phyloP scores from a whole-genome alignment of 2,888 invertebrate species.

The Coleophora flavipennella region DNA sequence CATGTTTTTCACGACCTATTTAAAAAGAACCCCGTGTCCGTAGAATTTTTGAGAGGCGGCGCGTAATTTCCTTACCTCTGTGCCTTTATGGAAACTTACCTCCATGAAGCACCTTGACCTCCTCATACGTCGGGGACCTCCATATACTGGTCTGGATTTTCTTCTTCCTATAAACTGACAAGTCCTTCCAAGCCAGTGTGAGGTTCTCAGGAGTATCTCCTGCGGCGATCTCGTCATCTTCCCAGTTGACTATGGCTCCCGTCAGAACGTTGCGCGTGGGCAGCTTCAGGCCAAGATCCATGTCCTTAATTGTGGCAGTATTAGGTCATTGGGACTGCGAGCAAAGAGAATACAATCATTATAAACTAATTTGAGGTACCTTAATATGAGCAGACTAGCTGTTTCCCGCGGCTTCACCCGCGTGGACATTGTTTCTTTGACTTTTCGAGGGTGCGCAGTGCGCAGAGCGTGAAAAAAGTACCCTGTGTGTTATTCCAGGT shows the following conservation, averaged over 20 bases:
- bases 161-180: slow-evolving; percentile 64
- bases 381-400: no score
- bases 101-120: slow-evolving; percentile 68
- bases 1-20: no score
- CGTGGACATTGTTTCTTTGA: no score
- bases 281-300: slow-evolving; percentile 30
- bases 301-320: slow-evolving; percentile 35
- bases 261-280: slow-evolving; percentile 61
- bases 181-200: slow-evolving; percentile 67
- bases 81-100: slow-evolving; percentile 39
- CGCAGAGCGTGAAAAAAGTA: no score
- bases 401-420: no score
- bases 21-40: no score
- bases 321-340: slow-evolving; percentile 46
- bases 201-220: slow-evolving; percentile 52
- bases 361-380: no score
- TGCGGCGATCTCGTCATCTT: slow-evolving; percentile 47
- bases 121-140: slow-evolving; percentile 60
- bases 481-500: no score
- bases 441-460: no score
- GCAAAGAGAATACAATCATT: no score
- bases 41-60: no score
- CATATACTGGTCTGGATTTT: slow-evolving; percentile 64
- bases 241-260: slow-evolving; percentile 60
- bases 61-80: no score